These are phyloP conservation scores for Dermolepida albohirtum DNA, from an alignment of 2,888 invertebrate species.

Conservation along the genomic window DNA sequence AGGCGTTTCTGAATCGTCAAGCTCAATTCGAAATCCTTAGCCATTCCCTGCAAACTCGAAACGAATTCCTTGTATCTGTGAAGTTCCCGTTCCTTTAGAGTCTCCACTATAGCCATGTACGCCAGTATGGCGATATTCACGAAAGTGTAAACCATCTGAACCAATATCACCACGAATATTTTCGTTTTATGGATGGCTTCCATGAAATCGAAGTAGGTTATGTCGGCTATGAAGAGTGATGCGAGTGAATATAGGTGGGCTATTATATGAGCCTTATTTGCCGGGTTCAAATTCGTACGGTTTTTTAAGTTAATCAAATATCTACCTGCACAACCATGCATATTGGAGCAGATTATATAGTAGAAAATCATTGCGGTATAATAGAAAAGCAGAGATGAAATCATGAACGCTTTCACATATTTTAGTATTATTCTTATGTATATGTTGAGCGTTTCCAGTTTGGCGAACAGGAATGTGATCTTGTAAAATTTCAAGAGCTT, in stretches of 20 bases:
- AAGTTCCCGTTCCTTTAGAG: conserved; percentile 61
- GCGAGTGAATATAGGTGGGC: conserved; percentile 33
- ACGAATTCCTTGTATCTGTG: conserved; percentile 40
- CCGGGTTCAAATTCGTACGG: conserved; percentile 1
- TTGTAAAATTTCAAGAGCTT: conserved; percentile 49
- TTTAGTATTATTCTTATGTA: conserved; percentile 17
- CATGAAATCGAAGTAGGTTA: conserved; percentile 35
- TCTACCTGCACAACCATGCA: conserved; percentile 6
- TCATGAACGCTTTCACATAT: conserved; percentile 32
- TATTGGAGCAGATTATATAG: conserved; percentile 24
- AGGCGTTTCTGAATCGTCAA: conserved; percentile 64
- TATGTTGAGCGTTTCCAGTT: conserved; percentile 29
- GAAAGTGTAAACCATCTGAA: conserved; percentile 38
- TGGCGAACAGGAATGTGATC: conserved; percentile 32
- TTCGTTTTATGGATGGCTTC: not conserved
- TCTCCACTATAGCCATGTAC: conserved; percentile 66
- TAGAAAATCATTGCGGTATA: conserved; percentile 39
- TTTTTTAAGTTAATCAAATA: conserved; percentile 19
- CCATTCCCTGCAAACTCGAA: conserved; percentile 64
- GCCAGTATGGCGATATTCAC: conserved; percentile 36
- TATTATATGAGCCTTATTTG: conserved; percentile 9
- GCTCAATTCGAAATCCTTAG: conserved; percentile 67
- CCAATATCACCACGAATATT: conserved; percentile 10
- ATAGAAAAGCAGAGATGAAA: conserved; percentile 32
- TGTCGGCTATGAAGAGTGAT: conserved; percentile 32